A percentile compares a stretch with the other conserved stretches of the same genome.
These are phyloP conservation scores for Acrossocheilus wenchowensis DNA, from an alignment of 2,797 vertebrate species.

Conservation along the genomic window DNA sequence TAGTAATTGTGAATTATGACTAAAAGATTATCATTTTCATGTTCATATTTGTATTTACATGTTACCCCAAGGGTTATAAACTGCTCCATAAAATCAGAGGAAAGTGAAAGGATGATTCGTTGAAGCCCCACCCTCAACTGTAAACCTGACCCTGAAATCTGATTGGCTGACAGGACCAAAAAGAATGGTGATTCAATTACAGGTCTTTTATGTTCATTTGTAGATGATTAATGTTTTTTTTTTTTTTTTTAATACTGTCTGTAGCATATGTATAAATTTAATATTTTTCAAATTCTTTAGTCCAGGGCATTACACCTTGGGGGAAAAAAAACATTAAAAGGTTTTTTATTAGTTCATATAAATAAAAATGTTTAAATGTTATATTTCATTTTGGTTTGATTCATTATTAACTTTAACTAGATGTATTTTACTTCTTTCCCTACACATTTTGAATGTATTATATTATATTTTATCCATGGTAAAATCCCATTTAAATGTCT, in stretches of 20 bases:
- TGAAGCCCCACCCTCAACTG: background rate
- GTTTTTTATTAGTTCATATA: background rate
- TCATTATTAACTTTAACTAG: background rate
- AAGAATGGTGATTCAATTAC: background rate
- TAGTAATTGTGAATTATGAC: background rate
- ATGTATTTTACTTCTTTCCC: background rate
- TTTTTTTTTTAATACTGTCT: background rate
- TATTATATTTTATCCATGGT: background rate
- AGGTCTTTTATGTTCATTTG: background rate
- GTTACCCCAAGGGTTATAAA: background rate
- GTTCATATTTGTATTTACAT: background rate
- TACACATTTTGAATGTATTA: background rate
- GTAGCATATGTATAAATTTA: background rate
- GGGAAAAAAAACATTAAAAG: background rate
- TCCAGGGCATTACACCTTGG: background rate
- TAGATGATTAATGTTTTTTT: background rate
- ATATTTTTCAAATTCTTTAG: background rate
- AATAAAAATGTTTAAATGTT: background rate
- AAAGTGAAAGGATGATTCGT: background rate
- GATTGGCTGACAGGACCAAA: background rate
- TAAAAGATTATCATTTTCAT: background rate
- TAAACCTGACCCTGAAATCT: background rate
- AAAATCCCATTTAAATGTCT: background rate
- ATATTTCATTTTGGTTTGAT: background rate
- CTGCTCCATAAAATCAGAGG: background rate